Evolutionary conservation across 92 coral and sea anemone species (phyloP), one percentile per base, ranked within the genome.

Genomic region (Phenganax subtilis): DNA sequence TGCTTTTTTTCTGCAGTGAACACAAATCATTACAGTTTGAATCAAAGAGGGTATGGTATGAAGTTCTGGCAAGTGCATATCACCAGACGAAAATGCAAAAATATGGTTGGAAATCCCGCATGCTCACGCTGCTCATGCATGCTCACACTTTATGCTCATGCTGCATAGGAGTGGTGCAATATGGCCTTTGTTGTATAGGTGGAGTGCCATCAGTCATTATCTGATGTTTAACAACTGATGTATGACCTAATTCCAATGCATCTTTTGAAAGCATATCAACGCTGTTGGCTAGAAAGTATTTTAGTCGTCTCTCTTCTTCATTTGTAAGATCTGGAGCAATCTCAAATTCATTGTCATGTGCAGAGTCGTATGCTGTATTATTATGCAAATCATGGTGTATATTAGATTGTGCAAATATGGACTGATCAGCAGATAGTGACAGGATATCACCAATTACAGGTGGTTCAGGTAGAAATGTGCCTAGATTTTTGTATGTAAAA

Each of bases 151-250:
- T 88, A 62, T 85, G 84, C 54, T 58, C 57, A 30, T 81, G 80
- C 9, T 72, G 80, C 3, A 72, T 60, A 3, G 93, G 89, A 12
- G 87, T 62, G 12, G 93, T 86, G 44, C 89, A 85, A 74, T 85
- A 90, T 9, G 90, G 89, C 6, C 89, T 61, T 25, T 84, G 87
- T 51, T 75, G 66, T 8, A 90, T 84, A 0, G 91, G 91, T 6
- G 85, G 64, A 57, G 80, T 72, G n/a, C 76, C 85, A 37, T 85
- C 88, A 7, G 91, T 88, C 20, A 81, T 74, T 10, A 90, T 83
- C 15, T 69, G 84, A 79, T 87, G 90, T 57, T 87, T 57, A 3
- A 90, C 89, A 11, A 82, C 12, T 8, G 86, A 82, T 51, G 87
- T 77, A n/a, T 85, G 85, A 3, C 93, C 90, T 81, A 87, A 77